phyloP scores from a whole-genome alignment of 2,888 invertebrate genomes.

The Branchellion lobata region DNA sequence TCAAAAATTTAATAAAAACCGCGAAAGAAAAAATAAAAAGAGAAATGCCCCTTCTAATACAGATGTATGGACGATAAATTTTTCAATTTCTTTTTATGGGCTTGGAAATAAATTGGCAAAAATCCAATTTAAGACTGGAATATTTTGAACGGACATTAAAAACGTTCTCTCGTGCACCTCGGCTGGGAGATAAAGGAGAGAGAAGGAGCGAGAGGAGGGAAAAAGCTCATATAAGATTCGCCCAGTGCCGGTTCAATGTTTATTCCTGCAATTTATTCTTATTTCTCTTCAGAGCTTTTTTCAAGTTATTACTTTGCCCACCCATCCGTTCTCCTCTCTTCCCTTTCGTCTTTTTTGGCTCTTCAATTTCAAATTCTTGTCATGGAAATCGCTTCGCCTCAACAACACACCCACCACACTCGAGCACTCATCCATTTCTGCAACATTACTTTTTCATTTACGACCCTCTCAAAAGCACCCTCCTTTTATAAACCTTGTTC shows the following conservation, averaged over 20 bases:
- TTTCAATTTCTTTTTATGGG: conserved; percentile 43
- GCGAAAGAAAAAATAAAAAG: not conserved
- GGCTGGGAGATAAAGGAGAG: not conserved
- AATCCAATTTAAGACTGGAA: conserved; percentile 43
- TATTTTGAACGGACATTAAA: conserved; percentile 41
- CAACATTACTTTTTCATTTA: conserved; percentile 8
- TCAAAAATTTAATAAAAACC: not conserved
- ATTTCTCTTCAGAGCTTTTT: conserved; percentile 2
- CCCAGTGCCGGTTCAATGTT: conserved; percentile 18
- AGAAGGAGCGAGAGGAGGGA: not conserved
- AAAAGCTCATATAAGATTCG: conserved; percentile 18
- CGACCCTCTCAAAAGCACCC: not conserved
- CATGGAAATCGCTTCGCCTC: too few relatives aligned
- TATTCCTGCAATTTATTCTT: conserved; percentile 7
- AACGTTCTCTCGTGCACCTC: conserved; percentile 27
- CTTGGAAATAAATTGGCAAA: conserved; percentile 43
- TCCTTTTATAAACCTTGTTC: conserved; percentile 14
- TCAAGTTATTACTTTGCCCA: not conserved
- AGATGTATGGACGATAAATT: conserved; percentile 31
- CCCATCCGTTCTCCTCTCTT: too few relatives aligned
- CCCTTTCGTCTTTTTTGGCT: too few relatives aligned
- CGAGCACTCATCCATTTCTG: not conserved
- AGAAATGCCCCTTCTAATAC: conserved; percentile 3
- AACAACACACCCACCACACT: not conserved
- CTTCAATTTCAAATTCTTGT: too few relatives aligned